Evolutionary conservation across 1,140 invertebrate genomes (phyloP).

Genomic region (Leptopilina clavipes): DNA sequence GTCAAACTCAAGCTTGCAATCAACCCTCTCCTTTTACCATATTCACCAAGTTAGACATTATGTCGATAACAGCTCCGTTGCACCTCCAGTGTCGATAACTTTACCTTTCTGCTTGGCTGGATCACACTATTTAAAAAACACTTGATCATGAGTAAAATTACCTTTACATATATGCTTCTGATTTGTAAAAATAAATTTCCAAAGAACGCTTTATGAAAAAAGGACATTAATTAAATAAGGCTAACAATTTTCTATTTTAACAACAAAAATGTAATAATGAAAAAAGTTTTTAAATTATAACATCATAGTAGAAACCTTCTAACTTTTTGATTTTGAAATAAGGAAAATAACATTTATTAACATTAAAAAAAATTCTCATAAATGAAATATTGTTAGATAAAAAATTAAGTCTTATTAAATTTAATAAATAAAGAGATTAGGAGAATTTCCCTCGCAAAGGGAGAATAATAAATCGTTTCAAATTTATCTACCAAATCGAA

Average conservation of each 20-base stretch:
- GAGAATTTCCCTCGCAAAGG: too few species aligned
- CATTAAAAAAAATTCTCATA: too few species aligned
- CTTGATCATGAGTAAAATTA: neutral
- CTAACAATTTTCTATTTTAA: too few species aligned
- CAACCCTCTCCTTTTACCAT: constrained; percentile 26
- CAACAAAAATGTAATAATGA: too few species aligned
- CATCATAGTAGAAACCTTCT: too few species aligned
- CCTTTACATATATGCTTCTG: neutral
- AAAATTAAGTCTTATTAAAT: too few species aligned
- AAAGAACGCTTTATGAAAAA: neutral
- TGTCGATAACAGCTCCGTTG: constrained; percentile 29
- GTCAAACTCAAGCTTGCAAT: neutral
- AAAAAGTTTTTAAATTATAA: too few species aligned
- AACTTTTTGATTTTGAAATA: too few species aligned
- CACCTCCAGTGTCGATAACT: constrained; percentile 26
- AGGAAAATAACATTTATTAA: too few species aligned
- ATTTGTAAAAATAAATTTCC: neutral
- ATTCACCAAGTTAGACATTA: constrained; percentile 32
- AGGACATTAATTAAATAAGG: neutral
- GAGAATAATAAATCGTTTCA: neutral
- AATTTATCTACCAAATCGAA: neutral
- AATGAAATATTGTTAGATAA: too few species aligned
- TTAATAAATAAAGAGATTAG: too few species aligned
- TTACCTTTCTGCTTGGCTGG: constrained; percentile 5
- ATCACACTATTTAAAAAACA: constrained; percentile 21